Conservation (phyloP, 2,113 vertebrate genomes). For the Halcyon malimbica region DNA sequence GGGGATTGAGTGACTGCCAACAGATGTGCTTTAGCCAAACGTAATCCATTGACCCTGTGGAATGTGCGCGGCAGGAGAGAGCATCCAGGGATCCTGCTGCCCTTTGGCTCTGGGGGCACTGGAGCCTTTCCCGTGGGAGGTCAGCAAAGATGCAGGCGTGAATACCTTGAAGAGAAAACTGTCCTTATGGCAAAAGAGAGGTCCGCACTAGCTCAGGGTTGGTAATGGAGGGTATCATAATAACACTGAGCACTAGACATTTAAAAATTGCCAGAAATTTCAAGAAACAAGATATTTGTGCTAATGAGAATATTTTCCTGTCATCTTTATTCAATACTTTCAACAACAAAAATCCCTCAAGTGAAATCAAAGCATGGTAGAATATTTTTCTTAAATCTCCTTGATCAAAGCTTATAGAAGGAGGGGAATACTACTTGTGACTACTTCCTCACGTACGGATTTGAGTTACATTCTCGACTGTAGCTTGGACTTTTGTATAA, state of each 20-base stretch:
- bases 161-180: not conserved
- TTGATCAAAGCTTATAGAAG: slow-evolving; percentile 27
- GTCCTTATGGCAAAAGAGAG: not conserved
- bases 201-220: not conserved
- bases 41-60: not conserved
- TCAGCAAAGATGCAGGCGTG: not conserved
- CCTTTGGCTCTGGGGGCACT: not conserved
- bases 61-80: not conserved
- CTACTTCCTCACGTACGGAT: not conserved
- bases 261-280: not conserved
- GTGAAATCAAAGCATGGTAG: slow-evolving; percentile 25
- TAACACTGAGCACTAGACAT: not conserved
- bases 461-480: not conserved
- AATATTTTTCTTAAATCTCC: slow-evolving; percentile 17
- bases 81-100: not conserved
- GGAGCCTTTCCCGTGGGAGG: rapidly evolving
- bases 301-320: slow-evolving; percentile 39
- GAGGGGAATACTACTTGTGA: not conserved
- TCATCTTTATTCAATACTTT: slow-evolving; percentile 45
- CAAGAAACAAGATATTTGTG: slow-evolving; percentile 25
- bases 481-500: not conserved
- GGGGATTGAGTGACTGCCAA: not conserved
- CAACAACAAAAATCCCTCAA: slow-evolving; percentile 39
- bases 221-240: not conserved
- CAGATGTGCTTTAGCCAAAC: not conserved